Percentiles rank a stretch among this genome's conserved stretches.
Evolutionary conservation across 2,888 invertebrate species (phyloP).

Genomic region (Nipponacmea schrenckii): DNA sequence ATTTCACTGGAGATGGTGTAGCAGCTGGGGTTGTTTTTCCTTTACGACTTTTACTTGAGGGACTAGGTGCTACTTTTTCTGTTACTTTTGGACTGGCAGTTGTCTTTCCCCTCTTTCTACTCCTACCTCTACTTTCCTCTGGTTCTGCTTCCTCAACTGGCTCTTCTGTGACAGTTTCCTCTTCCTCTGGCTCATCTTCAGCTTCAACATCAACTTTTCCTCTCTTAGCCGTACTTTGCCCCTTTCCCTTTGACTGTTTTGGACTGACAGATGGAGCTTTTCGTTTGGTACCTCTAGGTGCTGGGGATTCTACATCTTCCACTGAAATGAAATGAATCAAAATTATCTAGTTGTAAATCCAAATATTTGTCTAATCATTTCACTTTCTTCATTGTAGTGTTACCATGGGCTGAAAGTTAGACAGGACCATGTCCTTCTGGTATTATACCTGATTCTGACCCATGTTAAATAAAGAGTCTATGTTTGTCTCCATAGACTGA

Average conservation of each 20-base stretch:
- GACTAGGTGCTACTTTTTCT: background rate
- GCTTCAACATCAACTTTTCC: constrained; percentile 8
- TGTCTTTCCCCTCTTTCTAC: constrained; percentile 5
- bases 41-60: background rate
- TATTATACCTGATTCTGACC: too few species aligned
- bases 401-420: too few species aligned
- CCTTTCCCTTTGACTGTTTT: background rate
- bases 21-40: background rate
- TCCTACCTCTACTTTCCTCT: background rate
- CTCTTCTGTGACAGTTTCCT: constrained; percentile 13
- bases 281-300: background rate
- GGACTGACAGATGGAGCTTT: background rate
- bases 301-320: background rate
- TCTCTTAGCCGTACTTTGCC: constrained; percentile 6
- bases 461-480: too few species aligned
- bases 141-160: constrained; percentile 5
- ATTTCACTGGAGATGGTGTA: background rate
- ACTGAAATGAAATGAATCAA: background rate
- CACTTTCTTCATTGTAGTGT: too few species aligned
- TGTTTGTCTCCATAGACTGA: too few species aligned
- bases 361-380: too few species aligned
- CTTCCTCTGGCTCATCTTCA: constrained; percentile 11
- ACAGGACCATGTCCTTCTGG: too few species aligned
- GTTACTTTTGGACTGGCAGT: background rate
- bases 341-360: too few species aligned